phyloP scores from a whole-genome alignment of 2,888 invertebrate species.

The Synanthedon andrenaeformis region DNA sequence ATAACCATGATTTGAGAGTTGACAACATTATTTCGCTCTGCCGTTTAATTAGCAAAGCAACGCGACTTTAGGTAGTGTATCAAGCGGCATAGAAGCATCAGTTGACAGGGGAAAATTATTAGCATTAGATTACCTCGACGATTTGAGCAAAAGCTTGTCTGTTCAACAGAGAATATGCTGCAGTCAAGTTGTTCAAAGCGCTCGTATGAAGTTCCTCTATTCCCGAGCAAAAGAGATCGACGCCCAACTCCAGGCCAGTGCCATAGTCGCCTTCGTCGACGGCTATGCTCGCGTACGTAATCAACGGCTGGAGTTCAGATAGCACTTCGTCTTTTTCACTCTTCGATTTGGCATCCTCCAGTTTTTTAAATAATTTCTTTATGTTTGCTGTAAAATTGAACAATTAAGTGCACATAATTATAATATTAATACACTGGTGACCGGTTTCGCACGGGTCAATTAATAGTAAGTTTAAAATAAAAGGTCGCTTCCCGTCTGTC shows the following conservation, averaged over 20 bases:
- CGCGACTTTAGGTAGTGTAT: too few species aligned
- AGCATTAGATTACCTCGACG: constrained; percentile 52
- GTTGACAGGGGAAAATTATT: too few species aligned
- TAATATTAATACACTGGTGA: not conserved
- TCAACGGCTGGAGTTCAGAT: constrained; percentile 81
- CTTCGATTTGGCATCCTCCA: constrained; percentile 71
- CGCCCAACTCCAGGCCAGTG: constrained; percentile 89
- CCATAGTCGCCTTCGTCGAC: constrained; percentile 97
- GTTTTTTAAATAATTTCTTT: constrained; percentile 75
- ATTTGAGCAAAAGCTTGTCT: constrained; percentile 81
- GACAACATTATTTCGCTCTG: too few species aligned
- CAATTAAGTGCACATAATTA: not conserved
- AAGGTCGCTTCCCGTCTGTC: too few species aligned
- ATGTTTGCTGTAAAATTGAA: constrained; percentile 67
- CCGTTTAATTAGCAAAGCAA: too few species aligned
- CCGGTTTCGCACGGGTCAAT: too few species aligned
- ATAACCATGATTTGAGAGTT: too few species aligned
- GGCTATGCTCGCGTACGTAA: constrained; percentile 88
- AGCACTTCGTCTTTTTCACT: constrained; percentile 72
- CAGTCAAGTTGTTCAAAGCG: constrained; percentile 73
- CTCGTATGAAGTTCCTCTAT: constrained; percentile 75
- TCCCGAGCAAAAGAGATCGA: constrained; percentile 86
- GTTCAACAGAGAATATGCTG: constrained; percentile 82
- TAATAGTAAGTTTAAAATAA: not conserved
- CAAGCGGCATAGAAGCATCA: too few species aligned